Conservation (phyloP, 1,140 invertebrate genomes). For the Portunus trituberculatus region DNA sequence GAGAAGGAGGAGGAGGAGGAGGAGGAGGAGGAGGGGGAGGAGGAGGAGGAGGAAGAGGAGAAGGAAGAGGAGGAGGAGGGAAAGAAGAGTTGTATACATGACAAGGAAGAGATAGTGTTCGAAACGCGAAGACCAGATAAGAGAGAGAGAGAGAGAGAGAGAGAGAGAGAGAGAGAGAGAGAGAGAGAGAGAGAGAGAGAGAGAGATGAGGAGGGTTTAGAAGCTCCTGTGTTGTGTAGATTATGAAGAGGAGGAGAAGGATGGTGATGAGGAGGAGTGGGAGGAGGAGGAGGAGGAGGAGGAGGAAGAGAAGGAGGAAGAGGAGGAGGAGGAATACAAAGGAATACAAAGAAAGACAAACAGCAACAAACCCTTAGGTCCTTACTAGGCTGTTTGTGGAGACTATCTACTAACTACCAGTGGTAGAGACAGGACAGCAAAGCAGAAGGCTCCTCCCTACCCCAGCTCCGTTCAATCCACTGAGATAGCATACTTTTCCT, state of each 20-base stretch:
- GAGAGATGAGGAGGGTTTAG: background rate
- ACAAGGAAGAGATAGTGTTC: background rate
- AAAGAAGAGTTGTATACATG: background rate
- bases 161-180: slow-evolving; percentile 1
- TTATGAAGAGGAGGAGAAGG: background rate
- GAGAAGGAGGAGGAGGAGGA: background rate
- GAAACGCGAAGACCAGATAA: background rate
- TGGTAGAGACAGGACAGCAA: too few relatives aligned
- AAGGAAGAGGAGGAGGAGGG: background rate
- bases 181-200: slow-evolving; percentile 15
- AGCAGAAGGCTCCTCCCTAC: too few relatives aligned
- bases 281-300: too few relatives aligned
- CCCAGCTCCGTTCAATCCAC: too few relatives aligned
- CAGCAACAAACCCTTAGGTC: too few relatives aligned
- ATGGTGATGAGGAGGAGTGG: too few relatives aligned
- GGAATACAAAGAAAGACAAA: too few relatives aligned
- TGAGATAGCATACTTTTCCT: too few relatives aligned
- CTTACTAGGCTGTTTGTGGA: too few relatives aligned
- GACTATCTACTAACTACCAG: too few relatives aligned
- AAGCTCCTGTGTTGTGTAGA: too few relatives aligned
- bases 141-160: background rate
- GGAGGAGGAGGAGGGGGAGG: background rate
- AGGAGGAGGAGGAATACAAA: too few relatives aligned
- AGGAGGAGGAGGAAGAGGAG: background rate
- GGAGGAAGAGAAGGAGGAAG: background rate